Base-by-base conservation (phyloP, 2,888 invertebrate genomes). In the Cheilosia grossa region DNA sequence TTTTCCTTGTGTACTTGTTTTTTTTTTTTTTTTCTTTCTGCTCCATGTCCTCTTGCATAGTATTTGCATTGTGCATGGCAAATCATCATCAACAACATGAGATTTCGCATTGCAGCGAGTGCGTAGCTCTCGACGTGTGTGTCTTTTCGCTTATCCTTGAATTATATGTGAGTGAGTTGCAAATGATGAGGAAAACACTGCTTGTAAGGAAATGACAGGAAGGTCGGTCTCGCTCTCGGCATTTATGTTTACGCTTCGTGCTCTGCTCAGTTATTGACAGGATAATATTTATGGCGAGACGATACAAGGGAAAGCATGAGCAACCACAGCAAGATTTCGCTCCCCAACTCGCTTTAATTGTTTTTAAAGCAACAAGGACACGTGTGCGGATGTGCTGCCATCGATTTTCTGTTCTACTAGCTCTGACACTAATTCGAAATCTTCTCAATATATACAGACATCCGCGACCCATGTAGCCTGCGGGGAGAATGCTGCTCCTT, bases 11-110 rank as follows among this genome's bases (percentile, higher is more conserved):
- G 69, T 61, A 37, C 30, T 61, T 30, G 9, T 9, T 30, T 4
- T 54, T n/a, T 47, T 47, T 42, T 9, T 42, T 53, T 51, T n/a
- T 30, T 19, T 21, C 15, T 27, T 27, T 37, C 40, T 40, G 15
- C 37, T 37, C 69, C 54, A 42, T 78, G 33, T 33, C 37, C 56
- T 66, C n/a, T 44, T 53, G 58, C 44, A 80, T 72, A 81, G 85
- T 85, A 85, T 85, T 85, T 85, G 85, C 75, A 72, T 85, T 85
- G 85, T 85, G 85, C 85, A 85, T 85, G 77, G 66, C 42, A 81
- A 81, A 85, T 85, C 85, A 74, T 73, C 73, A 74, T 80, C 73
- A 83, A 80, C 83, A 80, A 79, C 83, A 75, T 85, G 75, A 66
- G 85, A 81, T 79, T 85, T 63, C 70, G 75, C 72, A 85, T 75